Base-by-base conservation (phyloP, 2,888 invertebrate genomes). In the Mimas tiliae region DNA sequence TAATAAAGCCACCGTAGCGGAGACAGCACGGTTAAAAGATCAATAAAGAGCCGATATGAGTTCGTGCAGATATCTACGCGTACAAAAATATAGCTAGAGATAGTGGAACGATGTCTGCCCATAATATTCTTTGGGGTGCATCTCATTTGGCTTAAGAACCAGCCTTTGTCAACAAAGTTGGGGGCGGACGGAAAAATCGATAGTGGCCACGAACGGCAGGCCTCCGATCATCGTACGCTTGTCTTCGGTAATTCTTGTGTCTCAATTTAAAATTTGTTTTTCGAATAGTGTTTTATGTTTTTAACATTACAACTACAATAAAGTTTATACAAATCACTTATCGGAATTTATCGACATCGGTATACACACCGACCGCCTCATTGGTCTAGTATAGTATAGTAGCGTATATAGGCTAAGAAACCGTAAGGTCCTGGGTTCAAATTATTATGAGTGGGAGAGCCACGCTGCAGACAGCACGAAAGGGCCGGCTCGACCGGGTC, bases 81-180 rank as follows among this genome's bases (percentile, higher is more conserved):
- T 80, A 83, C 83, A 83, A 81, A 82, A 81, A 83, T 86, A 85
- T 84, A 83, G 82, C 82, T 81, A 82, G 82, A 85, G 89, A 89
- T 89, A 89, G 89, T 89, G 92, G 85, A 88, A 85, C 92, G 87
- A 92, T 92, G 93, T 92, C 93, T 91, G 93, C 89, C 93, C 92
- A 91, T 93, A 93, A 93, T 93, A 93, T 93, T 91, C 92, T 93
- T 93, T 91, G 88, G 93, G 93, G 93, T 93, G 93, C 93, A 93
- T 93, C 93, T 93, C 93, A 93, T 93, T 93, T 93, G 90, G 91
- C 88, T 89, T 92, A 93, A 93, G 93, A 93, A 93, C 93, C 90
- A 89, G 91, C 91, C 93, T 93, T 92, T 93, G 93, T 93, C 93
- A 93, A 93, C 93, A 93, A 89, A 88, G 85, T 88, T 88, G 88